These are phyloP conservation scores for Xylophagus ater DNA, from an alignment of 2,888 invertebrate species.

Conservation along the genomic window DNA sequence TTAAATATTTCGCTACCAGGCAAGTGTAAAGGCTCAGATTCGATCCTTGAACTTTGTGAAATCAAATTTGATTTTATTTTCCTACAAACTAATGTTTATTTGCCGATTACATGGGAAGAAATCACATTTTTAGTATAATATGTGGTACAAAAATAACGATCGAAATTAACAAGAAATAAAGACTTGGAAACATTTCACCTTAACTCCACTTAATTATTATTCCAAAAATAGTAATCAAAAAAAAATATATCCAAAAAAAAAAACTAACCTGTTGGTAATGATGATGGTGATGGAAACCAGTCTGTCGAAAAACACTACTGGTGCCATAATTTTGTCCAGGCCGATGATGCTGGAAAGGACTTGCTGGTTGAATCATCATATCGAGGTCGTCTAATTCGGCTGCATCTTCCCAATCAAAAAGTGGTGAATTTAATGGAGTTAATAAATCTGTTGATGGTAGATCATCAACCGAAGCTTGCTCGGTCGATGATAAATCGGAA, in stretches of 20 bases:
- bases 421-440: conserved; percentile 29
- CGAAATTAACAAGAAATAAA: no score
- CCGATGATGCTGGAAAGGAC: conserved; percentile 31
- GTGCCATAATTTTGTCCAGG: conserved; percentile 22
- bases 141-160: no score
- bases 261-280: conserved; percentile 19
- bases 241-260: no score
- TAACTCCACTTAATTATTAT: neutral
- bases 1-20: no score
- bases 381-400: conserved; percentile 34
- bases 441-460: conserved; percentile 16
- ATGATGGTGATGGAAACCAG: conserved; percentile 30
- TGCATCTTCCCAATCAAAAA: conserved; percentile 38
- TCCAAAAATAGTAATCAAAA: neutral
- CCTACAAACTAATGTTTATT: no score
- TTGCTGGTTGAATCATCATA: conserved; percentile 38
- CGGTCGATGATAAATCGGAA: conserved; percentile 8
- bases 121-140: no score
- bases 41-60: no score
- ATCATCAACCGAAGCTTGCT: neutral
- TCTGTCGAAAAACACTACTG: conserved; percentile 34
- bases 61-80: no score
- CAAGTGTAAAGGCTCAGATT: no score
- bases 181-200: no score
- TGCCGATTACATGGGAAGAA: no score